Evolutionary conservation across 2,888 invertebrate species (phyloP), one percentile per base, ranked within the genome.

Genomic region (Caenorhabditis zanzibari): DNA sequence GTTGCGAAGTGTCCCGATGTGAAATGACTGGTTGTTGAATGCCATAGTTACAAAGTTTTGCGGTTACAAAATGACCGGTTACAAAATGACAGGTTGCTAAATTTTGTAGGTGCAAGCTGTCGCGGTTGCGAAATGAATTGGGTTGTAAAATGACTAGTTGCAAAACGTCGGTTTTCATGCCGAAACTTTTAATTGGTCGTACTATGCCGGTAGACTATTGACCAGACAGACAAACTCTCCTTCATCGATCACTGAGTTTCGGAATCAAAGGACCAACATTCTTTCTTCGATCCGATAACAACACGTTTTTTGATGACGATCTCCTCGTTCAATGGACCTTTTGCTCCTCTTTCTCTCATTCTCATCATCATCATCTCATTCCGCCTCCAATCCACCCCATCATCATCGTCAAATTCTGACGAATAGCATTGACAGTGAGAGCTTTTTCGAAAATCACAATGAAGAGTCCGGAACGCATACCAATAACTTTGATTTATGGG

Each of bases 281-380:
- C 58, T 69, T 24, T 44, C 16, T 63, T 38, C 24, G 52, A 63
- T 73, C 59, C 44, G 19, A 47, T 47, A 72, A 59, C 72, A 72
- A 44, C 52, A 26, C 9, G 63, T 73, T 32, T 38, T 63, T 54
- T 73, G 28, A 49, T 72, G 59, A 26, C 19, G 5, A 6, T 44
- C 49, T 35, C n/a, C 32, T 35, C 38, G 32, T 61, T 24, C 6
- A 24, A 12, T 16, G 32, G 44, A 19, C 44, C 19, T 14, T 24
- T n/a, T 56, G 28, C 26, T 35, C n/a, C n/a, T n/a, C n/a, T n/a
- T n/a, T n/a, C 66, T 6, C 59, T 10, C 14, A 26, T 28, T 68
- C 49, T 35, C 47, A 47, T 16, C 16, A 16, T 38, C 41, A 68
- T 54, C 54, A 54, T 41, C 22, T 66, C 52, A 10, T 68, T 32